phyloP scores from a whole-genome alignment of 2,113 vertebrate species.

The Redunca redunca region DNA sequence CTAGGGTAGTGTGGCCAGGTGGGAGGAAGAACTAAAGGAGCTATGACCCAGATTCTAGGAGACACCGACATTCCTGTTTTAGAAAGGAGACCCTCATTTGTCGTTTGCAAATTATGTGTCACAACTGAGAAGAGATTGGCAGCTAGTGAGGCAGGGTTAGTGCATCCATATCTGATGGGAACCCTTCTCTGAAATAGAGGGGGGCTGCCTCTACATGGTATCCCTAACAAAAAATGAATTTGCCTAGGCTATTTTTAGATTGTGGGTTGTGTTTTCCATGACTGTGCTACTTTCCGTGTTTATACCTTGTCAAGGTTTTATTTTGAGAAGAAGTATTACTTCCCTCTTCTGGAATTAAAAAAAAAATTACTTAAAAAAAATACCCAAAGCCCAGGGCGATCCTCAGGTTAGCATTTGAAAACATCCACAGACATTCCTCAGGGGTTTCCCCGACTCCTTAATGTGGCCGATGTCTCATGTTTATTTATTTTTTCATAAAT shows the following conservation, averaged over 20 bases:
- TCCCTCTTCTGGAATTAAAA: background rate
- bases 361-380: background rate
- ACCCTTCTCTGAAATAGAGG: background rate
- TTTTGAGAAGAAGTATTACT: slow-evolving; percentile 6
- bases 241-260: background rate
- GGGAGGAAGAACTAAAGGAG: background rate
- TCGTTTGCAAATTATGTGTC: background rate
- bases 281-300: background rate
- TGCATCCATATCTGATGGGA: background rate
- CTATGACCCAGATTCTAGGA: background rate
- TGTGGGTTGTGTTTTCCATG: background rate
- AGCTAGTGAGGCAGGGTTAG: background rate
- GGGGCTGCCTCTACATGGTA: background rate
- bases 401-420: slow-evolving; percentile 11
- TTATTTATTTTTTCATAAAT: background rate
- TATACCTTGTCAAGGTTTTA: background rate
- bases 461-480: background rate
- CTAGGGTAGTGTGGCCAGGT: background rate
- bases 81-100: background rate
- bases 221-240: background rate
- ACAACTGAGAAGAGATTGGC: background rate
- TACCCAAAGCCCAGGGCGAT: background rate
- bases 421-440: background rate
- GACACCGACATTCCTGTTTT: background rate
- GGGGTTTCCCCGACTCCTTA: background rate